phyloP scores from a whole-genome alignment of 1,140 invertebrate species.

The Brachionus calyciflorus region DNA sequence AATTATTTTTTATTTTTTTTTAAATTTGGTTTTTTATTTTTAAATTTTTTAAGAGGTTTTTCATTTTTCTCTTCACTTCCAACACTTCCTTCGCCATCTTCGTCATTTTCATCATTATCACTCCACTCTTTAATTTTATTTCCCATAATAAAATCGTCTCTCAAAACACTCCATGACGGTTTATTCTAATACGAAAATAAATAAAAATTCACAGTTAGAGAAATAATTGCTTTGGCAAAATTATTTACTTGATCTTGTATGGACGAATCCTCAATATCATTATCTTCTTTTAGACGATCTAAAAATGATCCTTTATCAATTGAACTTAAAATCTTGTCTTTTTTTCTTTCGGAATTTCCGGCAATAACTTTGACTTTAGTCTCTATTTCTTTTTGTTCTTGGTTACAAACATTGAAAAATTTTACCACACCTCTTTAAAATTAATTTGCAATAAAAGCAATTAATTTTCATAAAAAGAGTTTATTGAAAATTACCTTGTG shows the following conservation, averaged over 20 bases:
- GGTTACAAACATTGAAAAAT: constrained; percentile 45
- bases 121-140: constrained; percentile 25
- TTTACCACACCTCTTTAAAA: constrained; percentile 31
- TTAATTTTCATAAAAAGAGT: not conserved
- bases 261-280: not conserved
- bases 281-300: constrained; percentile 23
- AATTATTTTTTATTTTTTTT: constrained; percentile 28
- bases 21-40: constrained; percentile 17
- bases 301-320: constrained; percentile 46
- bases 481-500: not conserved
- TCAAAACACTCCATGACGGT: constrained; percentile 31
- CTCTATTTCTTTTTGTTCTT: constrained; percentile 37
- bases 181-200: not conserved
- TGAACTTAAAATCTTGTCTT: constrained; percentile 39
- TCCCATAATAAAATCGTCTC: constrained; percentile 30
- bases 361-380: constrained; percentile 2
- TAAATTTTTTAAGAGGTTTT: not conserved
- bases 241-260: not conserved
- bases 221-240: not conserved
- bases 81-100: not conserved
- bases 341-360: constrained; percentile 40
- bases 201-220: not conserved
- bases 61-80: not conserved
- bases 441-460: too few species aligned
- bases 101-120: constrained; percentile 14